Conservation (phyloP, 2,888 invertebrate genomes). For the Blastobasis adustella region DNA sequence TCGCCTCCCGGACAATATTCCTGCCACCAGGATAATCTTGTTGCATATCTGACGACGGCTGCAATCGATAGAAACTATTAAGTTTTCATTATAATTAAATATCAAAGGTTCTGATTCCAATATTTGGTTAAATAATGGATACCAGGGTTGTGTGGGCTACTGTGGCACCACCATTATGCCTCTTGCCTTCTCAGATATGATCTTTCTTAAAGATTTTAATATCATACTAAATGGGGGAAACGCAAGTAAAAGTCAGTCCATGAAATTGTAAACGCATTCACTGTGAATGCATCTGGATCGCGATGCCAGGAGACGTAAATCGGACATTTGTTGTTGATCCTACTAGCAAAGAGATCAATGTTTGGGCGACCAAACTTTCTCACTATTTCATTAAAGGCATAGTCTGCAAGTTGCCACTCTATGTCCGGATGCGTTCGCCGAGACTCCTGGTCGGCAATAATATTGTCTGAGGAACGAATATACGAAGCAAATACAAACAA, state of each 20-base stretch:
- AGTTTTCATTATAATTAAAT: too few species aligned
- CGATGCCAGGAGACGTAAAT: slow-evolving; percentile 7
- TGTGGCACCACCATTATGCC: too few species aligned
- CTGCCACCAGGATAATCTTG: too few species aligned
- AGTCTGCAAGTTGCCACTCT: slow-evolving; percentile 6
- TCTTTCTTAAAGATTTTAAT: too few species aligned
- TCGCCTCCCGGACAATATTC: too few species aligned
- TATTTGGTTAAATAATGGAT: too few species aligned
- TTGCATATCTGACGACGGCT: too few species aligned
- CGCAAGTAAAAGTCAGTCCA: slow-evolving; percentile 4
- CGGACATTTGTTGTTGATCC: slow-evolving; percentile 6
- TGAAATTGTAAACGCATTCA: slow-evolving; percentile 6
- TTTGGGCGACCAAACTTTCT: background rate
- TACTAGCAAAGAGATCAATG: slow-evolving; percentile 8
- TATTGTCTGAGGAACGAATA: slow-evolving; percentile 7
- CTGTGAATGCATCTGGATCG: slow-evolving; percentile 6
- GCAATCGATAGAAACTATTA: too few species aligned
- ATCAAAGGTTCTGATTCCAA: too few species aligned
- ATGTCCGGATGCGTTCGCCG: slow-evolving; percentile 7
- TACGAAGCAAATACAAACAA: too few species aligned
- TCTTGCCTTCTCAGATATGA: too few species aligned
- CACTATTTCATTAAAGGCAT: slow-evolving; percentile 4
- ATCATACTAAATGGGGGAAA: slow-evolving; percentile 9
- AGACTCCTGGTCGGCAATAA: slow-evolving; percentile 4
- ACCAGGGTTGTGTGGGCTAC: too few species aligned